Base-by-base conservation (phyloP, 2,888 invertebrate genomes). In the Drosophila putrida region DNA sequence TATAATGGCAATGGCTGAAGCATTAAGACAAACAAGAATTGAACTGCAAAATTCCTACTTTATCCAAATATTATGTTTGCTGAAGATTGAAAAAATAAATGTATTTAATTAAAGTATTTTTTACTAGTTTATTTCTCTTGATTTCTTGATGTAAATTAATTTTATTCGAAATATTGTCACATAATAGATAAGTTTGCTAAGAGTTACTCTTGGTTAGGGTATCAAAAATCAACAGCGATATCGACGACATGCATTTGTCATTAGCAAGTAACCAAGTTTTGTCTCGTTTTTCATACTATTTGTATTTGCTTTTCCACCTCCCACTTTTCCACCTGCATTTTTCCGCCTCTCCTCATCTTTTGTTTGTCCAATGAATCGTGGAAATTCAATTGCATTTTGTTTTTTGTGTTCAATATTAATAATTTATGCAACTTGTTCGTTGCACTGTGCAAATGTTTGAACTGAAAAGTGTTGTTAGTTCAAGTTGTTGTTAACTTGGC, bases 341-440 rank as follows among this genome's bases (percentile, higher is more conserved):
- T 20, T 51, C 20, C 6, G 4, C 4, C 31, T 4, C 20, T 11
- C 33, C 27, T 33, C 20, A 0, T 28, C n/a, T 11, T 11, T 35
- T 62, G 78, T 58, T 11, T 77, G 67, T 55, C 51, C 50, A 67
- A 57, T 51, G 76, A 76, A 51, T 76, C 88, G 78, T 87, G 85
- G 79, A 71, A 58, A 88, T 78, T 78, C 78, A 70, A 70, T 75
- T 76, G 79, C 50, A 61, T 3, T 67, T n/a, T n/a, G n/a, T n/a
- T n/a, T n/a, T 59, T 68, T 43, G 10, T 55, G 54, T 55, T 55
- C 54, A 55, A 55, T 43, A 51, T 53, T 77, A 60, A 74, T 80
- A 63, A 79, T 83, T 78, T 71, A 71, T 89, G 81, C 84, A 88
- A 83, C 66, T 78, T 86, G 81, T 70, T 75, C 62, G 69, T 46